Conservation (phyloP, 2,888 invertebrate genomes). For the Eupeodes latifasciatus region DNA sequence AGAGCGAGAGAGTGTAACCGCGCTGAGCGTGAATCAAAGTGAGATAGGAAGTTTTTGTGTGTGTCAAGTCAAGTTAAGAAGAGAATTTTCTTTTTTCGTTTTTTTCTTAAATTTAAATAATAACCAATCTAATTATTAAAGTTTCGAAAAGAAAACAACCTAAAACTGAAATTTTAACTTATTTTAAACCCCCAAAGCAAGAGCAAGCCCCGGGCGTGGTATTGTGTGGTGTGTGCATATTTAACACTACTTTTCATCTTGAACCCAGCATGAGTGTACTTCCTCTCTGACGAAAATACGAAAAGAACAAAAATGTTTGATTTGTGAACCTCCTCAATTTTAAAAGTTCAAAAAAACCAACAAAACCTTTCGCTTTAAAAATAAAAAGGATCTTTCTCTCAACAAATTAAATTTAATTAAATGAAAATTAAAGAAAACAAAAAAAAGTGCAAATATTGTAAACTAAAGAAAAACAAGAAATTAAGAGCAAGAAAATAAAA, state of each 20-base stretch:
- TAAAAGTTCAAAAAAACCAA: conserved; percentile 42
- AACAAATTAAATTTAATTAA: conserved; percentile 22
- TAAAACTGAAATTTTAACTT: conserved; percentile 51
- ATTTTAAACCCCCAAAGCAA: conserved; percentile 16
- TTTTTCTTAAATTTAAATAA: background rate
- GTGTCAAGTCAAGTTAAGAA: conserved; percentile 37
- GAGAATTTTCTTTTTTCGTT: conserved; percentile 65
- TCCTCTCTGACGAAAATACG: conserved; percentile 26
- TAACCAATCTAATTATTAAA: background rate
- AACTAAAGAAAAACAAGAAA: conserved; percentile 52
- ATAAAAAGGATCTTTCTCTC: conserved; percentile 54
- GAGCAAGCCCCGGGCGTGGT: conserved; percentile 64
- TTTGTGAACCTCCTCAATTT: conserved; percentile 47
- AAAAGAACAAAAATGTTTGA: conserved; percentile 61
- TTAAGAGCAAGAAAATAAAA: conserved; percentile 42
- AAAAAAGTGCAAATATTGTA: conserved; percentile 65
- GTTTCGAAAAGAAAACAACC: conserved; percentile 21
- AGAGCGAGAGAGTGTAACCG: conserved; percentile 63
- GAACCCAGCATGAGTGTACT: conserved; percentile 54
- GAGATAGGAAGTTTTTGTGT: conserved; percentile 59
- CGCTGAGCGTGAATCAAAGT: conserved; percentile 68
- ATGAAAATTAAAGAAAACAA: conserved; percentile 34
- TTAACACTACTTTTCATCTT: conserved; percentile 53
- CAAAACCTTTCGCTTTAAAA: conserved; percentile 38
- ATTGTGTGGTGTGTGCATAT: conserved; percentile 62